phyloP scores from a whole-genome alignment of 2,113 vertebrate genomes.

The Gavialis gangeticus region DNA sequence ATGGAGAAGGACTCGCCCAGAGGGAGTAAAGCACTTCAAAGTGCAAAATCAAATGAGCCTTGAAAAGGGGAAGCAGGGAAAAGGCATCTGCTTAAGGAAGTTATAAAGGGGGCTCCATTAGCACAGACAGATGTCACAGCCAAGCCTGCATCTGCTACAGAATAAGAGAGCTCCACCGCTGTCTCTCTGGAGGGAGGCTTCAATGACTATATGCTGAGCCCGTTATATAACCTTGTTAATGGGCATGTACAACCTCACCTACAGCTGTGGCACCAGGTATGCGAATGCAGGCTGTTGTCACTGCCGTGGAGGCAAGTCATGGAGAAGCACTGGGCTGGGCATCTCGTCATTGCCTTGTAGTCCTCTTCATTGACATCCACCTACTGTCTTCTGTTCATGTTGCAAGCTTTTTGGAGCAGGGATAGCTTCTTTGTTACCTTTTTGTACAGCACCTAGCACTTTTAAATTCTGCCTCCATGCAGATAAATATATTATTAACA shows the following conservation, averaged over 20 bases:
- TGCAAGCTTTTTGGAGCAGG: not conserved
- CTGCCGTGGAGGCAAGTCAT: accelerated
- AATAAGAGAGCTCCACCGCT: not conserved
- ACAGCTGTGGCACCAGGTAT: accelerated
- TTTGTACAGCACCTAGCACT: not conserved
- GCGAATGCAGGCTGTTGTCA: not conserved
- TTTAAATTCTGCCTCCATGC: not conserved
- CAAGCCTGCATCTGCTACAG: not conserved
- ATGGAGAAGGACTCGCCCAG: conserved; percentile 10
- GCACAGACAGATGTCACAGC: not conserved
- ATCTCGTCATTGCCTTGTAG: not conserved
- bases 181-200: not conserved
- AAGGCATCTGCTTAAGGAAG: not conserved
- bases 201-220: not conserved
- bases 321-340: accelerated
- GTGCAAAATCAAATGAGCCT: not conserved
- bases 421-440: not conserved
- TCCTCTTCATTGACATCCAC: no score
- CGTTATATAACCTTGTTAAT: accelerated
- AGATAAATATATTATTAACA: not conserved
- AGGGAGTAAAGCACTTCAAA: conserved; percentile 48
- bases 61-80: not conserved
- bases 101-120: not conserved
- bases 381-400: not conserved
- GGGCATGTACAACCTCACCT: accelerated